Evolutionary conservation across 1,140 invertebrate genomes (phyloP).

Genomic region (Macrobrachium nipponense): DNA sequence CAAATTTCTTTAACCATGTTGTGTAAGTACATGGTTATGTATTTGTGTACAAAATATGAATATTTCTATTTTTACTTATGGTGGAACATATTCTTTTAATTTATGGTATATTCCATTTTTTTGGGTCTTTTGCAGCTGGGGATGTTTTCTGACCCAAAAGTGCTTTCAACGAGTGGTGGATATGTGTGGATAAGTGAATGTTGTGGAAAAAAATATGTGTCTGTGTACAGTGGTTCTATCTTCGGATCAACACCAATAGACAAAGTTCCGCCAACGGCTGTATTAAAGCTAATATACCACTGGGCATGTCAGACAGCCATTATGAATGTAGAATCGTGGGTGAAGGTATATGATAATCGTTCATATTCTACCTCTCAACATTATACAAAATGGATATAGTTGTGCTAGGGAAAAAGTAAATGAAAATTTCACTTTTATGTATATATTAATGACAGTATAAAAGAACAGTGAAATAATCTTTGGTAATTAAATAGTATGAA

Average conservation of each 20-base stretch:
- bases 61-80: not conserved
- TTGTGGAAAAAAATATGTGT: slow-evolving; percentile 84
- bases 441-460: not conserved
- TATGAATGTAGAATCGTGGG: slow-evolving; percentile 88
- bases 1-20: not conserved
- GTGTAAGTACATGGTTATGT: not conserved
- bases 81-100: not conserved
- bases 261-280: slow-evolving; percentile 79
- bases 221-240: slow-evolving; percentile 86
- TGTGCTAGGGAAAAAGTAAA: not conserved
- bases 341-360: slow-evolving; percentile 74
- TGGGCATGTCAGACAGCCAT: slow-evolving; percentile 91
- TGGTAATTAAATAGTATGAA: too few relatives aligned
- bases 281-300: slow-evolving; percentile 88
- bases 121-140: slow-evolving; percentile 57
- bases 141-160: slow-evolving; percentile 59
- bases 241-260: slow-evolving; percentile 80
- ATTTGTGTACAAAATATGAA: not conserved
- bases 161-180: slow-evolving; percentile 71
- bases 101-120: not conserved
- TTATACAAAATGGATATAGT: not conserved
- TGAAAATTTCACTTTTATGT: not conserved
- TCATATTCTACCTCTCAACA: too few relatives aligned
- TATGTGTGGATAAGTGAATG: slow-evolving; percentile 91
- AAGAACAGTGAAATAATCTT: too few relatives aligned